These are phyloP conservation scores for Schrankia costaestrigalis DNA, from an alignment of 2,888 invertebrate species.

Conservation along the genomic window DNA sequence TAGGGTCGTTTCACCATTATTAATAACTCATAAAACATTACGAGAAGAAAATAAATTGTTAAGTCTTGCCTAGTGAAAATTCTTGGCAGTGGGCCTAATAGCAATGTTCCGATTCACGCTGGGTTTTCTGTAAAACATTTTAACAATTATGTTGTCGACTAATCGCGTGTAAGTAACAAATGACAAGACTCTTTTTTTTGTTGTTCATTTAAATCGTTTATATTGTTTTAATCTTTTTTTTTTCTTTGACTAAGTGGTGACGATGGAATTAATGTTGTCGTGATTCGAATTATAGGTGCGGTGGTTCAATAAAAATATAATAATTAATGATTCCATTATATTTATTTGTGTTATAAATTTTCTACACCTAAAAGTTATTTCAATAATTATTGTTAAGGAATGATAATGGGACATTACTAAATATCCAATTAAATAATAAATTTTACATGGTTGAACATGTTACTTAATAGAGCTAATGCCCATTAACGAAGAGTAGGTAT, in stretches of 20 bases:
- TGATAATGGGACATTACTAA: no score
- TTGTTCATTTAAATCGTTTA: conserved; percentile 10
- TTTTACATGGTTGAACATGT: no score
- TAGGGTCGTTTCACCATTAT: conserved; percentile 34
- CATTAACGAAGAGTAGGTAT: no score
- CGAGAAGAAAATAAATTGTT: conserved; percentile 33
- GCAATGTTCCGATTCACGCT: conserved; percentile 21
- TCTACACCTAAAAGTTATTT: no score
- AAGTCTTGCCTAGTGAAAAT: conserved; percentile 27
- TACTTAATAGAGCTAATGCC: no score
- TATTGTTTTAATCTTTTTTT: background rate
- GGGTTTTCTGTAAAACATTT: conserved; percentile 29
- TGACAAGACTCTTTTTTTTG: conserved; percentile 14
- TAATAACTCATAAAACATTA: conserved; percentile 37
- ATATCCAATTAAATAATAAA: no score
- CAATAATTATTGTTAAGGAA: no score
- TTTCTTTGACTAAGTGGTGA: conserved; percentile 1
- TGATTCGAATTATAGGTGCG: no score
- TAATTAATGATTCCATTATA: no score
- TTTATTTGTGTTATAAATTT: no score
- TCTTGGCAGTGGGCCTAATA: conserved; percentile 34
- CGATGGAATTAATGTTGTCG: background rate
- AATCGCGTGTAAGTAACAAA: conserved; percentile 25
- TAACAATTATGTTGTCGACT: conserved; percentile 24
- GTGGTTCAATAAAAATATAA: no score